Evolutionary conservation across 2,888 invertebrate species (phyloP), one percentile per base, ranked within the genome.

Genomic region (Tenthredo livida): DNA sequence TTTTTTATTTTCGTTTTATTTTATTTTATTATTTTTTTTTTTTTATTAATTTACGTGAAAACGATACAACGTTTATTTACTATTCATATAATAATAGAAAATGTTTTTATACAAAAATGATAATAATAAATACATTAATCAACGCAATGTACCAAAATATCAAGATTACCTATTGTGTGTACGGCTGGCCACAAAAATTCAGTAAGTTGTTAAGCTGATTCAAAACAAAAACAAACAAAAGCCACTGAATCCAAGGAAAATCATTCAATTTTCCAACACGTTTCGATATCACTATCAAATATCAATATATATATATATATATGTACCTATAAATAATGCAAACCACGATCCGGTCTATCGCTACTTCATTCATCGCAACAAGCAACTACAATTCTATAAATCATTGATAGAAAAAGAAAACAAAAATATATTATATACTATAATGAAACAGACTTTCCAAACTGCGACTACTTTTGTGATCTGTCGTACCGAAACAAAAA

Each of bases 31-130:
- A 84, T n/a, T 85, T 77, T 83, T 84, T 83, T 29, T 84, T 73
- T 72, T 29, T 58, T 47, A 54, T 40, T 83, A 78, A 78, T 82
- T 87, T 85, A 87, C 86, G 86, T 86, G 84, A 85, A 86, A 84
- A 82, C 33, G 75, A 84, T 12, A 67, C 86, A 77, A 85, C 84
- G 85, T 85, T 87, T 85, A 84, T 86, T 87, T 87, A 87, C 84
- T 85, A 85, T 85, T 86, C 85, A 61, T 40, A 87, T 40, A 87
- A 70, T 84, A 85, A 87, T 86, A 87, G 87, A 86, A 47, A 85
- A 86, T 87, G 84, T 88, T 88, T 87, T 87, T 88, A 87, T 86
- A 85, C 85, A 86, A 86, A 87, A 86, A 75, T 67, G 40, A 80
- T 61, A 61, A 33, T n/a, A 83, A 83, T 83, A 83, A 83, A 67